phyloP scores from a whole-genome alignment of 1,140 invertebrate species.

The Melanaphis sacchari region DNA sequence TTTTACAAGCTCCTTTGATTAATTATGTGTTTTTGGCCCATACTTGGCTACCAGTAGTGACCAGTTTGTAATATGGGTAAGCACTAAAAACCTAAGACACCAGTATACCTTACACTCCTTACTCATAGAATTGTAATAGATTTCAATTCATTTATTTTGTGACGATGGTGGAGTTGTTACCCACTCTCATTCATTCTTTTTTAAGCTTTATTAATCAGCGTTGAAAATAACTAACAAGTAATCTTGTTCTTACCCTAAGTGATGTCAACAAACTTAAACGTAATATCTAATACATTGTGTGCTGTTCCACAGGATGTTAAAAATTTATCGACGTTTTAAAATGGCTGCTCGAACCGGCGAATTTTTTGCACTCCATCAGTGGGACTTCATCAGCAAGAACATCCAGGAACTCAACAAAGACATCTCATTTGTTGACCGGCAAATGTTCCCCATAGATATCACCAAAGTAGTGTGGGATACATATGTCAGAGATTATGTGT shows the following conservation, averaged over 20 bases:
- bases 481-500: slow-evolving; percentile 77
- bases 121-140: not conserved
- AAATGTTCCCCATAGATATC: slow-evolving; percentile 71
- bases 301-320: slow-evolving; percentile 76
- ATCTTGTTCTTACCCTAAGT: not conserved
- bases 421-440: slow-evolving; percentile 69
- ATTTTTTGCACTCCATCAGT: slow-evolving; percentile 88
- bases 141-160: not conserved
- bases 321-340: slow-evolving; percentile 80
- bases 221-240: not conserved
- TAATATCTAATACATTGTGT: slow-evolving; percentile 1
- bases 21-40: not conserved
- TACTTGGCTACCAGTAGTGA: not conserved
- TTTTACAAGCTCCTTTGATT: not conserved
- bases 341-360: slow-evolving; percentile 79
- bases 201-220: not conserved
- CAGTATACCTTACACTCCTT: no score
- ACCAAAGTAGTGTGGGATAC: slow-evolving; percentile 71
- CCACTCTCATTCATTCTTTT: not conserved
- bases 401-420: slow-evolving; percentile 72
- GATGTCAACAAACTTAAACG: not conserved
- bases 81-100: no score
- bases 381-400: slow-evolving; percentile 82
- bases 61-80: not conserved
- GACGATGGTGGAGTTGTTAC: accelerated